phyloP scores from a whole-genome alignment of 2,797 vertebrate genomes.

The Ammospiza maritima region DNA sequence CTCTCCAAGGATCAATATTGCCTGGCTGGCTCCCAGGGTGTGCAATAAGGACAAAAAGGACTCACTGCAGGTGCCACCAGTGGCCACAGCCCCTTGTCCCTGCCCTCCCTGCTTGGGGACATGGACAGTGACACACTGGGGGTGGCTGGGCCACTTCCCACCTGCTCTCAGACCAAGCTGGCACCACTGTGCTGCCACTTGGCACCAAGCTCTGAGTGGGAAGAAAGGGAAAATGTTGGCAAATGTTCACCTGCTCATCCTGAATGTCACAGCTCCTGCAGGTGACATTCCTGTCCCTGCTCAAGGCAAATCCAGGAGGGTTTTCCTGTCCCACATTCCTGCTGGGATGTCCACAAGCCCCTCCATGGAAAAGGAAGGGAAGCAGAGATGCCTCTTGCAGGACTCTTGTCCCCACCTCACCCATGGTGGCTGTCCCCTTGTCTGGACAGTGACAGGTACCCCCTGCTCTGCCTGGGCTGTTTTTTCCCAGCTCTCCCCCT shows the following conservation, averaged over 20 bases:
- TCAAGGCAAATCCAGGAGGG: neutral
- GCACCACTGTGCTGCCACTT: accelerated
- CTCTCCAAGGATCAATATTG: neutral
- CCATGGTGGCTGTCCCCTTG: neutral
- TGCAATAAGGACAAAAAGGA: neutral
- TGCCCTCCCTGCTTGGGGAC: neutral
- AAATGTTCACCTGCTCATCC: neutral
- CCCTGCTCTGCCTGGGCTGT: neutral
- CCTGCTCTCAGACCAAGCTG: neutral
- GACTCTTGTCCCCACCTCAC: neutral
- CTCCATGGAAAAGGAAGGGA: neutral
- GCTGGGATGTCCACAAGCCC: neutral
- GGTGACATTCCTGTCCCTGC: neutral
- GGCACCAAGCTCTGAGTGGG: neutral
- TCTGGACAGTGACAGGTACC: neutral
- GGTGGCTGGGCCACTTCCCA: neutral
- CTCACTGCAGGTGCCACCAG: accelerated
- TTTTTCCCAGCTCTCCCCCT: neutral
- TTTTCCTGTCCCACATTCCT: neutral
- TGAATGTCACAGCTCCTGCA: neutral
- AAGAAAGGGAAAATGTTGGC: neutral
- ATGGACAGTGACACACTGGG: accelerated
- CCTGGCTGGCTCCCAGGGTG: neutral
- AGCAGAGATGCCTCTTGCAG: neutral
- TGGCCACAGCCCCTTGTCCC: accelerated